These are phyloP conservation scores for Bothrops jararaca DNA, from an alignment of 2,113 vertebrate genomes.

Conservation along the genomic window DNA sequence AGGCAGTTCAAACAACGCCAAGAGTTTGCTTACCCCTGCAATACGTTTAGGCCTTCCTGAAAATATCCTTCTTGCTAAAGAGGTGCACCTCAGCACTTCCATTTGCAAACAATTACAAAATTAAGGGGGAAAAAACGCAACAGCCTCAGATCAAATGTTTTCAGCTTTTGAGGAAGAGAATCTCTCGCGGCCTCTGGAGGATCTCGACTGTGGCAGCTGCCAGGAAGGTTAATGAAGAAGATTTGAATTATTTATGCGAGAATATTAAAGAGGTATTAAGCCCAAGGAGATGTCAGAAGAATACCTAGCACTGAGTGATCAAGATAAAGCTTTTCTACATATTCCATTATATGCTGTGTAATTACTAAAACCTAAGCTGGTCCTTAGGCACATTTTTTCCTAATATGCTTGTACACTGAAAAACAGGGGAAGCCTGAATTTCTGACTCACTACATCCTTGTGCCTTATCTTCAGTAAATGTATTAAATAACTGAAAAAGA, in stretches of 20 bases:
- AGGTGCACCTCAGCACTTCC: neutral
- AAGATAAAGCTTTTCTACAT: constrained; percentile 33
- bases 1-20: neutral
- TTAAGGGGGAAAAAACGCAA: neutral
- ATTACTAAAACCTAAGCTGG: constrained; percentile 31
- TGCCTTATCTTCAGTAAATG: neutral
- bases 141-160: neutral
- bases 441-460: neutral
- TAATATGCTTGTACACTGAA: neutral
- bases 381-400: neutral
- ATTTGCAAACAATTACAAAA: neutral
- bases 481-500: neutral
- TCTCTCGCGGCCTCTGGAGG: constrained; percentile 7
- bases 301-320: constrained; percentile 34
- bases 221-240: constrained; percentile 37
- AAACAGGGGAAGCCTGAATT: neutral
- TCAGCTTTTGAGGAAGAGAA: constrained; percentile 25
- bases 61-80: neutral
- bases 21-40: neutral
- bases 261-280: constrained; percentile 41
- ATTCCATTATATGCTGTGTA: constrained; percentile 25
- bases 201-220: constrained; percentile 12
- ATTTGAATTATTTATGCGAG: constrained; percentile 38
- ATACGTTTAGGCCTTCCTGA: neutral
- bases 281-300: constrained; percentile 44